These are phyloP conservation scores for Anticlea derivata DNA, from an alignment of 2,888 invertebrate species.

Conservation along the genomic window DNA sequence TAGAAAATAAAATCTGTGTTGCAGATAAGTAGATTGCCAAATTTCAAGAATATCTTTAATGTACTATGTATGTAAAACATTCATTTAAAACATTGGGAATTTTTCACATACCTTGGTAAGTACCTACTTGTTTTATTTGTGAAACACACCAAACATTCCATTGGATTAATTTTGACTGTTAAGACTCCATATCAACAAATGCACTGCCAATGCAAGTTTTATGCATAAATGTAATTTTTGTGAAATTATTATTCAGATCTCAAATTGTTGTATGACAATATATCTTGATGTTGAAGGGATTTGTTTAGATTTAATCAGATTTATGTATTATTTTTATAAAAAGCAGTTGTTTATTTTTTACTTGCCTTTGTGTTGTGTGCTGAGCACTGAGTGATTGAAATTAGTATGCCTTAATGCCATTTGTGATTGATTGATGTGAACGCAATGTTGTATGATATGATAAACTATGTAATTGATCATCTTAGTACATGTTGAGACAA, in stretches of 20 bases:
- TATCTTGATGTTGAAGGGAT: constrained; percentile 20
- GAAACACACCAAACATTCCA: constrained; percentile 27
- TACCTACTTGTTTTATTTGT: too few relatives aligned
- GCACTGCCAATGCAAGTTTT: constrained; percentile 41
- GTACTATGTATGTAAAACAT: too few relatives aligned
- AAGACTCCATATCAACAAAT: constrained; percentile 26
- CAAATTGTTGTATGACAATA: constrained; percentile 30
- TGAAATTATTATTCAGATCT: constrained; percentile 28
- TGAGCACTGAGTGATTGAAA: constrained; percentile 38
- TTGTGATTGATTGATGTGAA: constrained; percentile 69
- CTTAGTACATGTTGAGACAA: constrained; percentile 76
- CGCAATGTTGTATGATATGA: constrained; percentile 57
- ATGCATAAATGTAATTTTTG: constrained; percentile 32
- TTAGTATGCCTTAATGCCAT: constrained; percentile 76
- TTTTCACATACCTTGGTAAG: too few relatives aligned
- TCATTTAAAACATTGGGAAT: too few relatives aligned
- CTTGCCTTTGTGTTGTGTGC: constrained; percentile 39
- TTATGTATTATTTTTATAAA: constrained; percentile 1
- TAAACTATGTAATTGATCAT: constrained; percentile 55
- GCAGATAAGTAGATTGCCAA: neutral
- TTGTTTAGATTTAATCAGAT: constrained; percentile 10
- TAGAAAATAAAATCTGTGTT: too few relatives aligned
- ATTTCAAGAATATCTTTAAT: too few relatives aligned
- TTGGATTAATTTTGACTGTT: constrained; percentile 23
- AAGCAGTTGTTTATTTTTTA: constrained; percentile 20